These are phyloP conservation scores for Hydrolagus colliei DNA, from an alignment of 2,797 vertebrate genomes.

Conservation along the genomic window DNA sequence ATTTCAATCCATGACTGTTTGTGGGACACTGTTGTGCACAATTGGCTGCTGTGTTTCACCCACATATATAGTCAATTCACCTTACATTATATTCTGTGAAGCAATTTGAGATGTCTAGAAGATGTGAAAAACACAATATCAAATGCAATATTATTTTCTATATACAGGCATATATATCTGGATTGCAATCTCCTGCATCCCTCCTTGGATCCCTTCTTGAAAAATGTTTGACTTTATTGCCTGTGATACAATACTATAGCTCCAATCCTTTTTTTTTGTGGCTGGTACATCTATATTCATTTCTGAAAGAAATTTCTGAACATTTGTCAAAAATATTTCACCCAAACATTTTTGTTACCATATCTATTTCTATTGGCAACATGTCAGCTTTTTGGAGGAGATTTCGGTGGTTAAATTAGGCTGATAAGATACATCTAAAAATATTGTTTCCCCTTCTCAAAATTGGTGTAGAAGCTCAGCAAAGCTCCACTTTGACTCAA, in stretches of 20 bases:
- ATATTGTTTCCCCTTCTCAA: neutral
- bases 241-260: neutral
- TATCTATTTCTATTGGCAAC: neutral
- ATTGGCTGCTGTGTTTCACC: too few species aligned
- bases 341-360: neutral
- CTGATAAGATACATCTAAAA: too few species aligned
- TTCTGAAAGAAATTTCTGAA: neutral
- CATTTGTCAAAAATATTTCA: neutral
- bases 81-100: too few species aligned
- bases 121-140: too few species aligned
- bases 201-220: neutral
- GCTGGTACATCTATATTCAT: neutral
- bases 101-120: too few species aligned
- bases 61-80: too few species aligned
- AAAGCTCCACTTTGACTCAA: neutral
- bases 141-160: neutral
- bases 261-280: too few species aligned
- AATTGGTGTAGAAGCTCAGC: neutral
- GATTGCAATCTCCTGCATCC: neutral
- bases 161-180: neutral
- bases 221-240: neutral
- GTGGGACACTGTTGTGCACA: too few species aligned
- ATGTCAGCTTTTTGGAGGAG: neutral
- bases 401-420: neutral
- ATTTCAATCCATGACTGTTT: too few species aligned